Base-by-base conservation (phyloP, 2,888 invertebrate species). In the Steromphala cineraria region DNA sequence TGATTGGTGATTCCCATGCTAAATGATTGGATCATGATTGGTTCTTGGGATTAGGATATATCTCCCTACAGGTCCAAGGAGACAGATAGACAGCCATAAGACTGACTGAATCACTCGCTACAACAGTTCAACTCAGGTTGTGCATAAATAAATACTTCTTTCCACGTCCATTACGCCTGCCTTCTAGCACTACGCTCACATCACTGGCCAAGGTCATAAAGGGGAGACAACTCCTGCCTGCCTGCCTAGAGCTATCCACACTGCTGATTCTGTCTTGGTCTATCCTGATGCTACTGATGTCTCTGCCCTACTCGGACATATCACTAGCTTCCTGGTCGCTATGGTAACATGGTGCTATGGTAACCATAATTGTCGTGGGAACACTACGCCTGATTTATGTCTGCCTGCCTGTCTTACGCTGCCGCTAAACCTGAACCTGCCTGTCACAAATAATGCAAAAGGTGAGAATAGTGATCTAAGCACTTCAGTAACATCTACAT, bases 271-370 rank as follows among this genome's bases (percentile, higher is more conserved):
- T 36, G 71, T 71, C 71, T 71, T 71, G 71, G 71, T 19, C 17
- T 40, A 36, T 36, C 71, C 36, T 40, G 71, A 36, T 17, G 71
- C 36, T 71, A 31, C 40, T 40, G 71, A 36, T 17, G 71, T n/a
- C 36, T 13, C 71, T 31, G 71, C 36, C 71, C 36, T 36, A 31
- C 19, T 36, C 36, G 71, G 28, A 28, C 71, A 71, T 62, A 62
- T 31, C 71, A 40, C 71, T 71, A 31, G 31, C 36, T 36, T 71
- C 40, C 71, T 40, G 28, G 71, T 71, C 19, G 71, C 71, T 71
- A 71, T 71, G 71, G 71, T 71, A 71, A 71, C 71, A 71, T 71
- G 71, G 36, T 71, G 71, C 71, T 71, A 71, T 31, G 71, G 71
- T 71, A 71, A 71, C 71, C 71, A 71, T 71, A 71, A 71, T 71